Evolutionary conservation across 2,113 vertebrate genomes (phyloP).

Genomic region (Albula glossodonta): DNA sequence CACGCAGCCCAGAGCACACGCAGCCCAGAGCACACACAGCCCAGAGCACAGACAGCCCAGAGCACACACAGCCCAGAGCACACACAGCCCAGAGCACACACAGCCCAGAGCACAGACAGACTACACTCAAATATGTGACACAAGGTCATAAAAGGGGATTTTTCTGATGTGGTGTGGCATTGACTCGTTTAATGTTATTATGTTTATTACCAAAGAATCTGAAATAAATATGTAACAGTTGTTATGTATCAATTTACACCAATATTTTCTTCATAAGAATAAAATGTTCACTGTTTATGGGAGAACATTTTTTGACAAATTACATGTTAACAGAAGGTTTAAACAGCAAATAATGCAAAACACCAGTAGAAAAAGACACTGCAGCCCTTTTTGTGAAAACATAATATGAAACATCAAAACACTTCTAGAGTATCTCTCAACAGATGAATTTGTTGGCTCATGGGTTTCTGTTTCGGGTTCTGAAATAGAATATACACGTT

Average conservation of each 20-base stretch:
- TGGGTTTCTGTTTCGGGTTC: not conserved
- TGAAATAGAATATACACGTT: not conserved
- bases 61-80: too few relatives aligned
- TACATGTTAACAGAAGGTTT: constrained; percentile 39
- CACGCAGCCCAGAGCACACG: too few relatives aligned
- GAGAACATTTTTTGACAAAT: constrained; percentile 41
- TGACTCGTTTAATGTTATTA: constrained; percentile 44
- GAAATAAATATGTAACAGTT: constrained; percentile 36
- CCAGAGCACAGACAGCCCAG: too few relatives aligned
- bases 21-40: too few relatives aligned
- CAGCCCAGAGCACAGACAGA: too few relatives aligned
- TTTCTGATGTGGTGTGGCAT: constrained; percentile 34
- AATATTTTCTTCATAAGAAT: constrained; percentile 51
- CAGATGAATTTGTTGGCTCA: not conserved
- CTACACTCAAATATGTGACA: constrained; percentile 48
- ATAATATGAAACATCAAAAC: not conserved
- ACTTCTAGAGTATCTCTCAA: not conserved
- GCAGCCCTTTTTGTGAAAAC: not conserved
- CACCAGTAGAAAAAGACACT: constrained; percentile 22
- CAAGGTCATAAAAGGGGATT: constrained; percentile 52
- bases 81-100: too few relatives aligned
- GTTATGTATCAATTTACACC: constrained; percentile 50
- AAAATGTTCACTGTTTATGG: constrained; percentile 50
- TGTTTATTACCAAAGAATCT: constrained; percentile 48
- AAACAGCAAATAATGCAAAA: constrained; percentile 39